Evolutionary conservation across 2,888 invertebrate genomes (phyloP).

Genomic region (Phragmatobia fuliginosa): DNA sequence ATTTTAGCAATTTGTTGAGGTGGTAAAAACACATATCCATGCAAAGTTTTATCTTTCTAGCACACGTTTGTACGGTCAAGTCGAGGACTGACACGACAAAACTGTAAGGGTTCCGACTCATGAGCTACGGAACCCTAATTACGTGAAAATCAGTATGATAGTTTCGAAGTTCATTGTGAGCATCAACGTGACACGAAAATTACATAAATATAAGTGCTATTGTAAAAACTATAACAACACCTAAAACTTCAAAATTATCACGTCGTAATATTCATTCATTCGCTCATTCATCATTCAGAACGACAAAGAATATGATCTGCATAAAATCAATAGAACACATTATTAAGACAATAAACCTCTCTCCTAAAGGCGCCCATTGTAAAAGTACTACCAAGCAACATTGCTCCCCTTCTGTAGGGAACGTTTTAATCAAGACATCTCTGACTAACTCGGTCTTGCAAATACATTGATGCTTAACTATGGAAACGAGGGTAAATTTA

Average conservation of each 20-base stretch:
- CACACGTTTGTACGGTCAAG: too few species aligned
- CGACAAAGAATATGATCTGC: not conserved
- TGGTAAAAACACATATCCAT: too few species aligned
- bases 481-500: conserved; percentile 3
- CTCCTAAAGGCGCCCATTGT: not conserved
- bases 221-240: not conserved
- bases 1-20: too few species aligned
- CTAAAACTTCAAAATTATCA: not conserved
- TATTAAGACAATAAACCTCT: not conserved
- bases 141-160: too few species aligned
- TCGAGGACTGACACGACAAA: too few species aligned
- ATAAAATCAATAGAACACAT: not conserved
- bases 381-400: not conserved
- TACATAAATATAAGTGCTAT: not conserved
- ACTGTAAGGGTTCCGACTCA: too few species aligned
- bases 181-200: too few species aligned
- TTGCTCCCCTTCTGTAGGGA: not conserved
- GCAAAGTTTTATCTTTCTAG: too few species aligned
- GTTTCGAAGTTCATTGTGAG: too few species aligned
- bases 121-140: too few species aligned
- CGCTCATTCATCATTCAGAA: not conserved
- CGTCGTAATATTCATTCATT: not conserved
- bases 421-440: conserved; percentile 3
- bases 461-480: not conserved
- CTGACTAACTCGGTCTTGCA: not conserved